Conservation (phyloP, 2,888 invertebrate species). For the Lepidonotus clava region DNA sequence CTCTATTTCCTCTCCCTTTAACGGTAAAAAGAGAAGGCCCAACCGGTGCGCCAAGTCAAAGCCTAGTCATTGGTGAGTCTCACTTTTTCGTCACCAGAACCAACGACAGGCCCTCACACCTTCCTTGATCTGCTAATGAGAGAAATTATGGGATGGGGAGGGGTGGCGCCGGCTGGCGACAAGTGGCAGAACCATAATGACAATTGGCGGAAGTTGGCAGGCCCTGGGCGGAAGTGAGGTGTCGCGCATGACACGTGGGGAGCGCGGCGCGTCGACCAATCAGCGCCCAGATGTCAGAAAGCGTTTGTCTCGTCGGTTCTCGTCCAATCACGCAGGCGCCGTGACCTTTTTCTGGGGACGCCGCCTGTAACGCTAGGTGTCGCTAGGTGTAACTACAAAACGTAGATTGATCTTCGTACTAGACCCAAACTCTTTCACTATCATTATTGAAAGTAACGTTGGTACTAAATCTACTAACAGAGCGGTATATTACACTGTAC, state of each 20-base stretch:
- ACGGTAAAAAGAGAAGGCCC: not conserved
- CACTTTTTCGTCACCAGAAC: too few relatives aligned
- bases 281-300: not conserved
- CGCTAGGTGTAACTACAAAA: too few relatives aligned
- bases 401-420: too few relatives aligned
- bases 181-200: not conserved
- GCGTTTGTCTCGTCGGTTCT: not conserved
- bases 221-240: not conserved
- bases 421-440: too few relatives aligned
- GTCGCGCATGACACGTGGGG: conserved; percentile 25
- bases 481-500: too few relatives aligned
- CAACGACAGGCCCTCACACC: not conserved
- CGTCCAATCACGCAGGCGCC: not conserved
- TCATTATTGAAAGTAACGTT: too few relatives aligned
- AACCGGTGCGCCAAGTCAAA: too few relatives aligned
- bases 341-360: not conserved
- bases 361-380: too few relatives aligned
- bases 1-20: not conserved
- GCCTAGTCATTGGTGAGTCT: too few relatives aligned
- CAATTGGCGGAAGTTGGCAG: not conserved
- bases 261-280: not conserved
- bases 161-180: not conserved
- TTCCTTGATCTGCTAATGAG: not conserved
- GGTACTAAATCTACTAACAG: too few relatives aligned
- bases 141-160: not conserved